These are phyloP conservation scores for Trisateles emortualis DNA, from an alignment of 2,888 invertebrate species.

Conservation along the genomic window DNA sequence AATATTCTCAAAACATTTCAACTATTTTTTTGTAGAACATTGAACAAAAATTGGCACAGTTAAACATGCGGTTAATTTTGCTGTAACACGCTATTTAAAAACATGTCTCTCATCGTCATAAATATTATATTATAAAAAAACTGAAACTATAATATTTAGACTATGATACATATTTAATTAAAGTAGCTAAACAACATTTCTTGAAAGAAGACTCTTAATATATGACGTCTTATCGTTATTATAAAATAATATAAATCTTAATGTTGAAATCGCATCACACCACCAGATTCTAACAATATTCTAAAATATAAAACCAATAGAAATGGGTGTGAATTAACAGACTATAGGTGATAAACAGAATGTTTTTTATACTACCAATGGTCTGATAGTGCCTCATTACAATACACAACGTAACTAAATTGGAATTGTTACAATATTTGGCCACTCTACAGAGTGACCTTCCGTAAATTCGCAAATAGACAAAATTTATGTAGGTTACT, in stretches of 20 bases:
- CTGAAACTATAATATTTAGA: conserved; percentile 23
- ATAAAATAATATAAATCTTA: conserved; percentile 19
- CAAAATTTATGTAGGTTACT: conserved; percentile 38
- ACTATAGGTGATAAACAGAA: conserved; percentile 57
- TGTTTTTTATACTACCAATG: conserved; percentile 56
- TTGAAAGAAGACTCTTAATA: too few species aligned
- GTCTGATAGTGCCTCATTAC: conserved; percentile 24
- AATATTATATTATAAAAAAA: neutral
- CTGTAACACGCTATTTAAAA: too few species aligned
- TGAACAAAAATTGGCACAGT: neutral
- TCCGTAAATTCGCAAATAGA: conserved; percentile 21
- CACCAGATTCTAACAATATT: conserved; percentile 30
- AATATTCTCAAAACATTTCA: conserved; percentile 6
- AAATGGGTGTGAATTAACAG: conserved; percentile 60
- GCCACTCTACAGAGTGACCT: conserved; percentile 17
- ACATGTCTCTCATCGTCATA: neutral
- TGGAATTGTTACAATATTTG: conserved; percentile 16
- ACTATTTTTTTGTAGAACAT: neutral
- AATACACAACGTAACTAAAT: conserved; percentile 27
- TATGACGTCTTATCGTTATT: too few species aligned
- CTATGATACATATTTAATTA: neutral
- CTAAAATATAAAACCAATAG: conserved; percentile 61
- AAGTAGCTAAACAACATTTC: too few species aligned
- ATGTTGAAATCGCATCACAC: conserved; percentile 21
- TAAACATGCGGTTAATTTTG: neutral